A percentile compares a stretch with the other conserved stretches of the same genome.
phyloP scores from a whole-genome alignment of 2,797 vertebrate species.

The Nyctibius grandis region DNA sequence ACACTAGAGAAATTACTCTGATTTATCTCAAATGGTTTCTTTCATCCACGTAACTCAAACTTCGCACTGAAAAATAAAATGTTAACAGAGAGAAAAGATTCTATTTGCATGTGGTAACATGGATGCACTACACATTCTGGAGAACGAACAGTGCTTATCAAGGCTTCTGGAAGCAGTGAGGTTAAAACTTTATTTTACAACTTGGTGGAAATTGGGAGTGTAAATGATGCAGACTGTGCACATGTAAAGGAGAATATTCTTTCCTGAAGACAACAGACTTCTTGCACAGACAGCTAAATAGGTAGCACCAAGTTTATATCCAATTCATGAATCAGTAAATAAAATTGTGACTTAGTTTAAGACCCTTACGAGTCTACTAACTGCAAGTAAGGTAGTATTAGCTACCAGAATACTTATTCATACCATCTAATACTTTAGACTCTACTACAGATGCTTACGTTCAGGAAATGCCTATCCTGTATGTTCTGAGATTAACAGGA shows the following conservation, averaged over 20 bases:
- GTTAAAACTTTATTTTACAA: background rate
- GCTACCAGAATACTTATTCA: background rate
- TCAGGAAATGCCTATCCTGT: background rate
- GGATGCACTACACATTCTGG: background rate
- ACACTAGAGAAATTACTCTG: background rate
- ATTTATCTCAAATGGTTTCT: background rate
- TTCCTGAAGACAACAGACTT: background rate
- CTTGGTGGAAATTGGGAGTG: background rate
- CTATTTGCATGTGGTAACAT: background rate
- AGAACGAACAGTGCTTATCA: background rate
- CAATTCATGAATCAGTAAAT: background rate
- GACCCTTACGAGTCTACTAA: background rate
- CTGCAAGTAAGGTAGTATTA: background rate
- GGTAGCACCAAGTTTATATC: background rate
- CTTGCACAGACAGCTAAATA: background rate
- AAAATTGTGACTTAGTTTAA: background rate
- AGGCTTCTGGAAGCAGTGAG: background rate
- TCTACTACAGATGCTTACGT: background rate
- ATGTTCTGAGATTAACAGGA: background rate
- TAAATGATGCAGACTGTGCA: background rate
- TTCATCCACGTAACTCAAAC: background rate
- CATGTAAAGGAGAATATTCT: fast-evolving
- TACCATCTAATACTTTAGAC: background rate
- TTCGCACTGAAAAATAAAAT: background rate
- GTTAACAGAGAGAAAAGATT: background rate